Evolutionary conservation across 2,888 invertebrate genomes (phyloP).

Genomic region (Ennomos erosarius): DNA sequence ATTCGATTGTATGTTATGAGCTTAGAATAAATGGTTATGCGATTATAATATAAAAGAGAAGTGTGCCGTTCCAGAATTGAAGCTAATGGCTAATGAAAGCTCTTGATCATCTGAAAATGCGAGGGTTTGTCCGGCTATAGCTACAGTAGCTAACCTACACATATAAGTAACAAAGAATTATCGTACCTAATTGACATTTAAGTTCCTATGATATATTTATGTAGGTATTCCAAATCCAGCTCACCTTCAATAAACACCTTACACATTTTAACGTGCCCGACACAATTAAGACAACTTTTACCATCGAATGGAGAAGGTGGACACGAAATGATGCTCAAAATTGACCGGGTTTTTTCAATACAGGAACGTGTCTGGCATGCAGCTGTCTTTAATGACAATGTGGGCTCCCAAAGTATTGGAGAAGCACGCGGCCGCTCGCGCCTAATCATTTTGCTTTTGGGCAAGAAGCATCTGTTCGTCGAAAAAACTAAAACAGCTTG

Average conservation of each 20-base stretch:
- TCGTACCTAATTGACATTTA: no score
- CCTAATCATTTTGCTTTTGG: conserved; percentile 61
- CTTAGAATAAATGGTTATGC: no score
- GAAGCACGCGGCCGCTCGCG: conserved; percentile 50
- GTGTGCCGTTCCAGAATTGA: no score
- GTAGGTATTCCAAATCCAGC: no score
- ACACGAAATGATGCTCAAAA: conserved; percentile 35
- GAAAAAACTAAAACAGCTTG: conserved; percentile 37
- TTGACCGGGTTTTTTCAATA: conserved; percentile 51
- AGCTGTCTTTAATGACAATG: conserved; percentile 76
- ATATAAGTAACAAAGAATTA: no score
- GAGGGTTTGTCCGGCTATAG: no score
- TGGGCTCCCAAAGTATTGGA: conserved; percentile 60
- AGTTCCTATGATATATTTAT: no score
- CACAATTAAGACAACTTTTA: conserved; percentile 6
- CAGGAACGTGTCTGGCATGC: conserved; percentile 62
- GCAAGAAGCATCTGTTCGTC: conserved; percentile 48
- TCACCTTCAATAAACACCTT: conserved; percentile 1
- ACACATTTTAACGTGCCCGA: not conserved
- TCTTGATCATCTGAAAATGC: no score
- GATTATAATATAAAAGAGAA: no score
- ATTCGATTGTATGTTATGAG: no score
- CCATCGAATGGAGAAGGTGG: conserved; percentile 16
- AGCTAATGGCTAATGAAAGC: no score
- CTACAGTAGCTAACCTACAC: no score